Evolutionary conservation across 1,140 invertebrate species (phyloP).

Genomic region (Apis mellifera): Amel_HAv3.1 CM009942.2:4222501-4223000

Average conservation of each 20-base stretch:
- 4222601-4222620: conserved; percentile 31
- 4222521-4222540: conserved; percentile 23
- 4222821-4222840: neutral
- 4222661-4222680: conserved; percentile 70
- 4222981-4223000: too few relatives aligned
- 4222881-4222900: too few relatives aligned
- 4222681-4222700: conserved; percentile 54
- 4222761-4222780: neutral
- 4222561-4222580: conserved; percentile 33
- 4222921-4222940: too few relatives aligned
- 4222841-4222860: neutral
- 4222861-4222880: too few relatives aligned
- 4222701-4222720: conserved; percentile 45
- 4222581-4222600: conserved; percentile 47
- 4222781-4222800: neutral
- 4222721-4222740: conserved; percentile 22
- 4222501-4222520: conserved; percentile 37
- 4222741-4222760: neutral
- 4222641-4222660: conserved; percentile 70
- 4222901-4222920: too few relatives aligned
- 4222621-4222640: conserved; percentile 74
- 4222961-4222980: too few relatives aligned
- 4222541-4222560: conserved; percentile 30
- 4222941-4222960: too few relatives aligned
- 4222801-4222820: conserved; percentile 40